Evolutionary conservation across 2,113 vertebrate species (phyloP).

Genomic region (Marmota flaviventris): DNA sequence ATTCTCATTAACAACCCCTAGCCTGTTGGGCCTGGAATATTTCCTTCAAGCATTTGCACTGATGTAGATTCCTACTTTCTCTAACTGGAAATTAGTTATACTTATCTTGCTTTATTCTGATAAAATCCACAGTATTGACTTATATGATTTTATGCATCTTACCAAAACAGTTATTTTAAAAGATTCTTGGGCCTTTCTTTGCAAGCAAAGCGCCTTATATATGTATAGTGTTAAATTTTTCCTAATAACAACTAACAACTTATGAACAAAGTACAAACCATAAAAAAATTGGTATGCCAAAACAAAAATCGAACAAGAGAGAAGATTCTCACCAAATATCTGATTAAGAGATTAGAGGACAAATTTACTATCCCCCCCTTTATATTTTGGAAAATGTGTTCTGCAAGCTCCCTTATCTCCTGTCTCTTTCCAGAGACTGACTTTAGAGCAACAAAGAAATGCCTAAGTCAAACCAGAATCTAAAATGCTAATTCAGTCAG

Average conservation of each 20-base stretch:
- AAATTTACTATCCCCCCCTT: neutral
- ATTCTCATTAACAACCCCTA: neutral
- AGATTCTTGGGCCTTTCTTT: conserved; percentile 56
- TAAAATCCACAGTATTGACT: conserved; percentile 62
- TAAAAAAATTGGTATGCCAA: neutral
- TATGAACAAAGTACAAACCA: conserved; percentile 45
- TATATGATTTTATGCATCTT: conserved; percentile 31
- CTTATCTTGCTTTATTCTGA: conserved; percentile 15
- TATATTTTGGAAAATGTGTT: neutral
- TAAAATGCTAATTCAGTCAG: neutral
- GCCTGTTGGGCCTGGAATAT: neutral
- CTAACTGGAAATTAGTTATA: conserved; percentile 1
- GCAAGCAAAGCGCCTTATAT: conserved; percentile 11
- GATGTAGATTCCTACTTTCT: neutral
- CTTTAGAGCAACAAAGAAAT: neutral
- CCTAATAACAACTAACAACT: neutral
- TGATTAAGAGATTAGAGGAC: neutral
- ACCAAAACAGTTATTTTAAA: conserved; percentile 62
- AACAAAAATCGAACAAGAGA: neutral
- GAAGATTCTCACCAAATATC: neutral
- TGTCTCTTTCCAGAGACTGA: neutral
- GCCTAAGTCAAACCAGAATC: neutral
- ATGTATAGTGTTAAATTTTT: conserved; percentile 26
- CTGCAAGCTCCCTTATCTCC: neutral
- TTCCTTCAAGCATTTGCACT: conserved; percentile 57